A percentile compares a stretch with the other conserved stretches of the same genome.
phyloP scores from a whole-genome alignment of 1,140 invertebrate species.

The Anoplolepis gracilipes region DNA sequence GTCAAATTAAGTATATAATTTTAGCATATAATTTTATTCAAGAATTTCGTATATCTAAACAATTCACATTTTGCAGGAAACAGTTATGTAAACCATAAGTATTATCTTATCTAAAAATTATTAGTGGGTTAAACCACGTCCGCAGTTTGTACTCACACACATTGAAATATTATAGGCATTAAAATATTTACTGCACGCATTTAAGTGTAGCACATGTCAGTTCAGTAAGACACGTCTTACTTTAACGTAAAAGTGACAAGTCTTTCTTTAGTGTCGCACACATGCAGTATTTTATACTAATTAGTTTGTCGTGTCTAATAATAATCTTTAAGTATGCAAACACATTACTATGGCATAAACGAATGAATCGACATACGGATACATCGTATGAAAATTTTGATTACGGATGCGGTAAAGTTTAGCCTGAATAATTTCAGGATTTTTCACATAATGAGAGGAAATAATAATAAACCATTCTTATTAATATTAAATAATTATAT shows the following conservation, averaged over 20 bases:
- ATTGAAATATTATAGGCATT: not conserved
- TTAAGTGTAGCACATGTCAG: not conserved
- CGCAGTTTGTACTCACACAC: not conserved
- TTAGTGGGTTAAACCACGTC: constrained; percentile 8
- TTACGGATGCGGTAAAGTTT: constrained; percentile 12
- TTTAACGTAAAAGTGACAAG: not conserved
- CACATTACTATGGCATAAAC: not conserved
- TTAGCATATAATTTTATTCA: not conserved
- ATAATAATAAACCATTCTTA: not conserved
- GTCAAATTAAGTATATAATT: too few relatives aligned
- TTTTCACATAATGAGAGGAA: not conserved
- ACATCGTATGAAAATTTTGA: not conserved
- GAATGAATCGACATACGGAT: not conserved
- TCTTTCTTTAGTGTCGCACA: not conserved
- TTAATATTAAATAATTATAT: too few relatives aligned
- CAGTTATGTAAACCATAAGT: not conserved
- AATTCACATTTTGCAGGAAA: constrained; percentile 4
- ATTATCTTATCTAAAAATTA: constrained; percentile 45
- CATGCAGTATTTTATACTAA: constrained; percentile 11
- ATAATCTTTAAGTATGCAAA: not conserved
- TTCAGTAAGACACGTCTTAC: not conserved
- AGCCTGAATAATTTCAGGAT: not conserved
- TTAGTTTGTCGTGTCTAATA: constrained; percentile 5
- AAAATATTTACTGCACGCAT: not conserved
- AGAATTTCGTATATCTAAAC: not conserved